Conservation (phyloP, 2,113 vertebrate species). For the Sinocyclocheilus grahami region DNA sequence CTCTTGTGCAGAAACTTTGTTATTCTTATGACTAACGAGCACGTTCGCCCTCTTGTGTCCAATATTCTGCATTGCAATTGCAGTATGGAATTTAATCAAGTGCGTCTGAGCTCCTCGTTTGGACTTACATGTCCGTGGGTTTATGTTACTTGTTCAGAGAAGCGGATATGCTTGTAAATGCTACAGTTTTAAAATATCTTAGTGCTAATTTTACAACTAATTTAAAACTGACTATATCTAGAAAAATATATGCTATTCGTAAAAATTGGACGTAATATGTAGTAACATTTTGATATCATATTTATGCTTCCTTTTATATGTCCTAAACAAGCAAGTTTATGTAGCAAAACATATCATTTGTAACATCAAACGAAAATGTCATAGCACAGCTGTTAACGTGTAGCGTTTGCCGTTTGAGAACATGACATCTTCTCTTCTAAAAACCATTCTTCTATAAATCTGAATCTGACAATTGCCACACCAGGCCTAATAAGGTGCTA, state of each 20-base stretch:
- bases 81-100: neutral
- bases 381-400: neutral
- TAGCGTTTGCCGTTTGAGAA: neutral
- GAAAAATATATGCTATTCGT: no score
- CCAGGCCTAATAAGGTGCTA: slow-evolving; percentile 70
- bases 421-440: neutral
- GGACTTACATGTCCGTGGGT: neutral
- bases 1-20: slow-evolving; percentile 51
- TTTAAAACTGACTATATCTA: neutral
- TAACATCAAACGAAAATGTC: slow-evolving; percentile 5
- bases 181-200: neutral
- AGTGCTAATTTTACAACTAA: neutral
- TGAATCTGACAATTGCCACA: slow-evolving; percentile 56
- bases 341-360: neutral
- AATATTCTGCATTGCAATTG: neutral
- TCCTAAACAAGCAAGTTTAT: neutral
- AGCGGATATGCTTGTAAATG: neutral
- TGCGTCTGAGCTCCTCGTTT: neutral
- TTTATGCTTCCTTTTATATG: no score
- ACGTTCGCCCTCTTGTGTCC: slow-evolving; percentile 57
- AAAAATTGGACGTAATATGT: neutral
- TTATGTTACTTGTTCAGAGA: neutral
- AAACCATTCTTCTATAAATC: slow-evolving; percentile 1
- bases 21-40: neutral
- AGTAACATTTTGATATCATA: neutral